A percentile compares a stretch with the other conserved stretches of the same genome.
phyloP scores from a whole-genome alignment of 2,113 vertebrate species.

The Sphyrna mokarran region DNA sequence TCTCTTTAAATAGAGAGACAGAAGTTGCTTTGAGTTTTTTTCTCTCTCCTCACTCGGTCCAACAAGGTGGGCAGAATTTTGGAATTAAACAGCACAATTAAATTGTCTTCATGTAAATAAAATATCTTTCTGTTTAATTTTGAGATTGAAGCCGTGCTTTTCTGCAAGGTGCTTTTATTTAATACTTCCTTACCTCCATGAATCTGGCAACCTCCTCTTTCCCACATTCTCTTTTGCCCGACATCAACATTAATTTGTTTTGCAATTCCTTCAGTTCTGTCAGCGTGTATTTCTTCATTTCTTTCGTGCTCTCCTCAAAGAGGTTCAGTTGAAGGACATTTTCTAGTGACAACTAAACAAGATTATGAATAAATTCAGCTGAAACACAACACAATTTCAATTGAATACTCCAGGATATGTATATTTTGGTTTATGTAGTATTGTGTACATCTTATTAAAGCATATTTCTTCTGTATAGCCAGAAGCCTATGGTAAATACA shows the following conservation, averaged over 20 bases:
- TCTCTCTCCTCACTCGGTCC: not conserved
- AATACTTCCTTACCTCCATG: slow-evolving; percentile 50
- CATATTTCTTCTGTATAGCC: not conserved
- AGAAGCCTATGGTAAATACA: not conserved
- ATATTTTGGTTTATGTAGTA: not conserved
- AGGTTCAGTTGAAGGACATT: slow-evolving; percentile 45
- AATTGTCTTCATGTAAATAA: not conserved
- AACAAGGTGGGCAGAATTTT: not conserved
- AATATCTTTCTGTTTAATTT: not conserved
- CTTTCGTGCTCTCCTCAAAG: slow-evolving; percentile 24
- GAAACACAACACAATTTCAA: not conserved
- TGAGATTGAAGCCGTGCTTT: not conserved
- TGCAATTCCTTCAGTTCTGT: slow-evolving; percentile 59
- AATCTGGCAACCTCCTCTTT: slow-evolving; percentile 60
- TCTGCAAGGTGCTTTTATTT: not conserved
- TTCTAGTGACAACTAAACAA: slow-evolving; percentile 48
- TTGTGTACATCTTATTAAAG: not conserved
- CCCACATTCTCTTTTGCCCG: slow-evolving; percentile 58
- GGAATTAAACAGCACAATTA: not conserved
- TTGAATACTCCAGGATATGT: not conserved
- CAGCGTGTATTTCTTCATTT: slow-evolving; percentile 47
- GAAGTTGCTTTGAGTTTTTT: not conserved
- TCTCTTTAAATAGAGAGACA: not conserved
- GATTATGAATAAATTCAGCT: not conserved
- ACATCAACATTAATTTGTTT: slow-evolving; percentile 68